Conservation (phyloP, 2,888 invertebrate genomes). For the Eupeodes luniger region DNA sequence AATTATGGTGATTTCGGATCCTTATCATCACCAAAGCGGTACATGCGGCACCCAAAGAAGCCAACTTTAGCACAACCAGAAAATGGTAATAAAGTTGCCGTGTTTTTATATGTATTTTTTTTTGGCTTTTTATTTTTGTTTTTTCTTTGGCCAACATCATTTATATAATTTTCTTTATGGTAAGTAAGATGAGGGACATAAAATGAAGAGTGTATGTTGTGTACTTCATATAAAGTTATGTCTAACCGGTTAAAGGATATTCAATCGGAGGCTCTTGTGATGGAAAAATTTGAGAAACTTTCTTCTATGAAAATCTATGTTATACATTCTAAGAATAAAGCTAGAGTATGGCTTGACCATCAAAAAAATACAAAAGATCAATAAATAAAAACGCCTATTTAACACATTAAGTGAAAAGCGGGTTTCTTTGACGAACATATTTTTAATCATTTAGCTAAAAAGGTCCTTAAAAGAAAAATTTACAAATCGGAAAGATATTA, state of each 20-base stretch:
- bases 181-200: background rate
- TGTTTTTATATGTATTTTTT: slow-evolving; percentile 8
- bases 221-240: background rate
- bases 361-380: background rate
- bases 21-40: slow-evolving; percentile 69
- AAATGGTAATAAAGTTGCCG: slow-evolving; percentile 29
- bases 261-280: background rate
- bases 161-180: background rate
- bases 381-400: slow-evolving; percentile 53
- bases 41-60: slow-evolving; percentile 49
- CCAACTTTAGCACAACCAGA: slow-evolving; percentile 20
- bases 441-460: slow-evolving; percentile 8
- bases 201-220: background rate
- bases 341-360: no score
- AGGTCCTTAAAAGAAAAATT: background rate
- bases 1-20: slow-evolving; percentile 76
- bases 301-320: background rate
- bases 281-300: background rate
- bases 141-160: slow-evolving; percentile 20
- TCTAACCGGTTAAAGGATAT: background rate
- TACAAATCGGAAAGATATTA: background rate
- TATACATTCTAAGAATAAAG: no score
- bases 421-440: background rate
- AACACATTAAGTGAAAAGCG: slow-evolving; percentile 48
- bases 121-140: background rate